Base-by-base conservation (phyloP, 2,888 invertebrate genomes). In the Creontiades dilutus region DNA sequence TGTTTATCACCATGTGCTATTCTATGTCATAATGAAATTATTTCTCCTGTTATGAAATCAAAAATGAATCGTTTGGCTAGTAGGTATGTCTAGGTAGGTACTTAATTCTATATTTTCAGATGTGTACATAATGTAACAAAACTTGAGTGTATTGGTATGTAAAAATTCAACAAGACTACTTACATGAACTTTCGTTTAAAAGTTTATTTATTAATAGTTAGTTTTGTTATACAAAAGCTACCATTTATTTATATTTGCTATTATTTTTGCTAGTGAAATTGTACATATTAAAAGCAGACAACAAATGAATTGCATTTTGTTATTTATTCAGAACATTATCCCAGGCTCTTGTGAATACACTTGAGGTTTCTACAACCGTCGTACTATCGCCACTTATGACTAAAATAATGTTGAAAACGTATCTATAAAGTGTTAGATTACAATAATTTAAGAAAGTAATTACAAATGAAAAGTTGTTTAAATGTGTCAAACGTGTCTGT, bases 71-170 rank as follows among this genome's bases (percentile, higher is more conserved):
- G 78, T 78, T 78, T 78, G 78, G 78, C 78, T 47, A 47, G 37
- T 37, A 37, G 28, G n/a, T 75, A 19, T 19, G 27, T 78, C 80
- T 90, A 57, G 55, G 75, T 81, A 81, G 55, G 75, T 81, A 81
- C 81, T 57, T 90, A 68, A 86, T 78, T 78, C 37, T 37, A 37
- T 78, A 78, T 78, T 75, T 82, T 86, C 86, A 84, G 16, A 90
- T 61, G 61, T 90, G 90, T 90, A 90, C 84, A 90, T 90, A 90
- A 68, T 90, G 90, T 90, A 90, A 88, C 88, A 90, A 90, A 90
- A 78, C 78, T 47, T 78, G 75, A 76, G 80, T 61, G 82, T 82
- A 61, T 88, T 68, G 80, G 81, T 90, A 80, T 90, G 90, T 90
- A 90, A 90, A 90, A 90, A 68, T 88, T 87, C 82, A n/a, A 78